Evolutionary conservation across 2,113 vertebrate species (phyloP).

Genomic region (Calonectris borealis): DNA sequence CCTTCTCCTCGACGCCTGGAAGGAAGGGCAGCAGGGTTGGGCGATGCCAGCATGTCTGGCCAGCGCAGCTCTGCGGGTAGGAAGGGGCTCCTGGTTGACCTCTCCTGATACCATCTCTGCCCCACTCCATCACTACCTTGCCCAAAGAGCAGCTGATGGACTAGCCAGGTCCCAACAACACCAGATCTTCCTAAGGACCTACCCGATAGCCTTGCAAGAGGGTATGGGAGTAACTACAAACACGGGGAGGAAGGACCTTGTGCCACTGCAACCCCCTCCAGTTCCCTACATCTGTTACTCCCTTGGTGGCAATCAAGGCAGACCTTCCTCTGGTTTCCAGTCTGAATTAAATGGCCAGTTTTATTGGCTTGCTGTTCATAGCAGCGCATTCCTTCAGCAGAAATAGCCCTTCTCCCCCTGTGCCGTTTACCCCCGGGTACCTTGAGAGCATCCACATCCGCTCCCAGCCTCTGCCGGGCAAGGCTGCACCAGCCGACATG

Average conservation of each 20-base stretch:
- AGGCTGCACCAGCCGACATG: background rate
- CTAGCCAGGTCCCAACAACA: background rate
- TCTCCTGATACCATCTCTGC: background rate
- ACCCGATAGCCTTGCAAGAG: rapidly evolving
- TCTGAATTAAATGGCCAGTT: background rate
- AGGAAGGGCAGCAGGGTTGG: background rate
- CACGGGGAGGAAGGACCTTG: background rate
- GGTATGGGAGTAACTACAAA: background rate
- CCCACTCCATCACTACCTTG: background rate
- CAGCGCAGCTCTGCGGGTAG: rapidly evolving
- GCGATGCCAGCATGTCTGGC: background rate
- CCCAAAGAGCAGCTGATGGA: background rate
- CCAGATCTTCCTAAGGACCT: background rate
- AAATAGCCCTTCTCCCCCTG: background rate
- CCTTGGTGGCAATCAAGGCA: background rate
- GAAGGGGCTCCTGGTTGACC: background rate
- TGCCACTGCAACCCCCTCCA: background rate
- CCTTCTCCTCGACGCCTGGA: background rate
- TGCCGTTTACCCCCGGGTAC: rapidly evolving
- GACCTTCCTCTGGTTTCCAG: background rate
- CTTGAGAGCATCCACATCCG: background rate
- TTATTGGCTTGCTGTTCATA: background rate
- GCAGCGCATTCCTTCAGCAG: background rate
- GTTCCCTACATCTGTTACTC: background rate
- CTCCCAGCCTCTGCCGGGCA: background rate